Evolutionary conservation across 2,797 vertebrate species (phyloP).

Genomic region (Mastacembelus armatus): DNA sequence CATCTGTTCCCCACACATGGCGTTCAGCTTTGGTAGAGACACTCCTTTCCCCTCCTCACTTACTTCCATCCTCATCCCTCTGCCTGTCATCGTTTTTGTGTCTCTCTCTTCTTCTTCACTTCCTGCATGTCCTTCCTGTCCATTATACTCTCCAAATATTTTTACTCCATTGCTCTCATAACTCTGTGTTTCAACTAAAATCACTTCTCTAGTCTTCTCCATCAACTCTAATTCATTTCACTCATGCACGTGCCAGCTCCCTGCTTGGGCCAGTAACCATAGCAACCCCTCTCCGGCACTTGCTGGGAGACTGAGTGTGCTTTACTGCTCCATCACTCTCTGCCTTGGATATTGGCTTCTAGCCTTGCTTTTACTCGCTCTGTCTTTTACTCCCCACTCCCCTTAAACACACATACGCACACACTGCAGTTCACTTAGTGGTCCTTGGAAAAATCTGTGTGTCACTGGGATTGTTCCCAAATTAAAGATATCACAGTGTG

Average conservation of each 20-base stretch:
- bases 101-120: conserved; percentile 27
- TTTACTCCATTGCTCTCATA: conserved; percentile 10
- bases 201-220: conserved; percentile 43
- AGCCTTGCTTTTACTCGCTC: conserved; percentile 57
- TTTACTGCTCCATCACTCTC: conserved; percentile 76
- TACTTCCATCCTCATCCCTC: conserved; percentile 34
- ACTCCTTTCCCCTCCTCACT: conserved; percentile 43
- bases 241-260: conserved; percentile 68
- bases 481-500: no score
- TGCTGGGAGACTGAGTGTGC: conserved; percentile 71
- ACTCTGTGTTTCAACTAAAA: conserved; percentile 30
- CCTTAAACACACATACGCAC: conserved; percentile 38
- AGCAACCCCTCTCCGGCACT: conserved; percentile 70
- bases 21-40: conserved; percentile 62
- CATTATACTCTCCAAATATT: conserved; percentile 45
- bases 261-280: conserved; percentile 68
- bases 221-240: conserved; percentile 61
- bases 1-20: conserved; percentile 83
- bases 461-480: conserved; percentile 61
- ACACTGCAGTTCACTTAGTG: conserved; percentile 56
- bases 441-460: conserved; percentile 58
- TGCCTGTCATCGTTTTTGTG: conserved; percentile 43
- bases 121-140: conserved; percentile 36
- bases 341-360: conserved; percentile 67
- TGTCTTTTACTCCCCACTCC: conserved; percentile 54